Conservation (phyloP, 2,113 vertebrate genomes). For the Grammomys dolichurus region DNA sequence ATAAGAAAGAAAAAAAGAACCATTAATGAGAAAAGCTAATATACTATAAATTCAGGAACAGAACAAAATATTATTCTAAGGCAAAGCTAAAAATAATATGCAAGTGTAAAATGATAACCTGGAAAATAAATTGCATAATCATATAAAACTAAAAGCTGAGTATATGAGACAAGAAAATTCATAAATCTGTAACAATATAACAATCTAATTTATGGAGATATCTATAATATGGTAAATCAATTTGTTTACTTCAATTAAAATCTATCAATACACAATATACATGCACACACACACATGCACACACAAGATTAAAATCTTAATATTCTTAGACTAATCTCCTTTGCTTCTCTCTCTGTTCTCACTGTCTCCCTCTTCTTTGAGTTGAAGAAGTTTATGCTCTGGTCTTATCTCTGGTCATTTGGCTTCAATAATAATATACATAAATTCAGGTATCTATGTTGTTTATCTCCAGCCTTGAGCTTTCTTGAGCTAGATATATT, state of each 20-base stretch:
- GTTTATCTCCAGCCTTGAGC: background rate
- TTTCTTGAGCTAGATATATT: background rate
- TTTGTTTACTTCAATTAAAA: background rate
- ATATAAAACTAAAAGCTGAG: conserved; percentile 49
- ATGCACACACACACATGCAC: background rate
- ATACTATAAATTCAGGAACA: conserved; percentile 39
- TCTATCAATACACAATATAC: background rate
- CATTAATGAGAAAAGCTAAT: conserved; percentile 60
- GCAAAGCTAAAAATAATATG: conserved; percentile 35
- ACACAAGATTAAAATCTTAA: background rate
- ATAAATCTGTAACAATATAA: background rate
- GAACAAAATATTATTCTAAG: conserved; percentile 51
- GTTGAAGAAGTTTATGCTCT: background rate
- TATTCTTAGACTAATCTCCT: background rate
- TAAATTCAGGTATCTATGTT: background rate
- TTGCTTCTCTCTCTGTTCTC: background rate
- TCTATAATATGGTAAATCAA: background rate
- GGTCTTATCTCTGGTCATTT: background rate
- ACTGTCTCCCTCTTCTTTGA: background rate
- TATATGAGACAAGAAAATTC: conserved; percentile 21
- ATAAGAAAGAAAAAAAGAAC: conserved; percentile 47
- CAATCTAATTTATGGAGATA: background rate
- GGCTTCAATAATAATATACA: background rate
- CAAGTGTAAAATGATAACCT: conserved; percentile 38
- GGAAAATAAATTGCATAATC: conserved; percentile 20